Evolutionary conservation across 2,113 vertebrate species (phyloP).

Genomic region (Xenopus laevis): DNA sequence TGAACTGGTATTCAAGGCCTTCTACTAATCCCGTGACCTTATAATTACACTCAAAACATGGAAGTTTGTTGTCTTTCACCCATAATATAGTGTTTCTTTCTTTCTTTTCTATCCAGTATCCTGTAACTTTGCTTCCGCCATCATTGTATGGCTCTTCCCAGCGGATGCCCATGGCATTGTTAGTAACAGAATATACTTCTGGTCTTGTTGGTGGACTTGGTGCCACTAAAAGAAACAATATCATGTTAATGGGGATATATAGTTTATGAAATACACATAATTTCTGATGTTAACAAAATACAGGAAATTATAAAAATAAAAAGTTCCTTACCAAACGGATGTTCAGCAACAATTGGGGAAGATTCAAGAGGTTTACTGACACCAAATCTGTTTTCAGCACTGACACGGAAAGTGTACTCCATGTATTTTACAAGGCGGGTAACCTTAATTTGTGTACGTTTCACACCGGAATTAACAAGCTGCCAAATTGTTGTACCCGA

Average conservation of each 20-base stretch:
- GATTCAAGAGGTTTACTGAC: slow-evolving; percentile 89
- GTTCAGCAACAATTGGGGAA: slow-evolving; percentile 84
- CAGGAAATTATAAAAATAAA: neutral
- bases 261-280: no score
- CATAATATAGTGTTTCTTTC: slow-evolving; percentile 96
- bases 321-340: slow-evolving; percentile 86
- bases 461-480: slow-evolving; percentile 93
- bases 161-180: slow-evolving; percentile 82
- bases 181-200: slow-evolving; percentile 75
- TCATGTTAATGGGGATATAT: slow-evolving; percentile 14
- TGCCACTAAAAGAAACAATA: slow-evolving; percentile 69
- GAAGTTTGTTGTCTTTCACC: slow-evolving; percentile 95
- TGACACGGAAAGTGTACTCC: slow-evolving; percentile 93
- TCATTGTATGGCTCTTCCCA: slow-evolving; percentile 98
- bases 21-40: slow-evolving; percentile 81
- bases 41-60: slow-evolving; percentile 87
- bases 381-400: slow-evolving; percentile 92
- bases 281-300: neutral
- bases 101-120: slow-evolving; percentile 98
- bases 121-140: slow-evolving; percentile 92
- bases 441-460: slow-evolving; percentile 84
- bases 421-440: slow-evolving; percentile 91
- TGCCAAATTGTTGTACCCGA: slow-evolving; percentile 93
- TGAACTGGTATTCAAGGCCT: slow-evolving; percentile 95
- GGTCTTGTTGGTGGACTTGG: slow-evolving; percentile 89